Evolutionary conservation across 2,113 vertebrate species (phyloP), one percentile per base, ranked within the genome.

Genomic region (Pteronura brasiliensis): DNA sequence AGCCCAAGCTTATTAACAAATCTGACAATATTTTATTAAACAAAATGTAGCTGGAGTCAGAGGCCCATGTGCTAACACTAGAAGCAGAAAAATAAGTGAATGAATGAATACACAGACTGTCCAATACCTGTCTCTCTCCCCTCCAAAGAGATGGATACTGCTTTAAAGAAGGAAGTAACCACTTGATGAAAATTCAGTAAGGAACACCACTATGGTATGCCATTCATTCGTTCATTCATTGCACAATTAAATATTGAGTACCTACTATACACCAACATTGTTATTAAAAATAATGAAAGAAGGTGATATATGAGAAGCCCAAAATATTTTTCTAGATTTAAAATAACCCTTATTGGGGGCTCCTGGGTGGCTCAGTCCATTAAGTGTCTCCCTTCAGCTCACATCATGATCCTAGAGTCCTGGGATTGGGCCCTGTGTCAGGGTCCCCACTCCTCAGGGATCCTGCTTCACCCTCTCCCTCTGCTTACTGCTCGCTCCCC

Each of bases 1-100:
- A 2, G 63, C 31, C 77, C n/a, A 92, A 86, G 20, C 39, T 95
- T 79, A 94, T 82, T 67, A 93, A 44, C n/a, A 89, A 93, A 94
- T 81, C 55, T 49, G 59, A 95, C 42, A 81, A 18, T 17, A 27
- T 76, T 87, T 93, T 63, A 77, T 90, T 95, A 92, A 84, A 93
- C 13, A 55, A 88, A 77, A 9, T 81, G 7, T 36, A 81, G 2
- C 34, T 72, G 39, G 39, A 67, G 61, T 72, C 47, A 81, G 47
- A 47, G 42, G 17, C 49, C 49, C 59, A 39, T 1, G 3, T 79
- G 52, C 81, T 80, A 63, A 93, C 80, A 39, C 31, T 49, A 72
- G 8, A 93, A 59, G 67, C 39, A 92, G 74, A 92, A 65, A 90
- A 94, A 34, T 79, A 88, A 74, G 55, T 13, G 65, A 52, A 39